Base-by-base conservation (phyloP, 2,113 vertebrate genomes). In the Prochilodus magdalenae region DNA sequence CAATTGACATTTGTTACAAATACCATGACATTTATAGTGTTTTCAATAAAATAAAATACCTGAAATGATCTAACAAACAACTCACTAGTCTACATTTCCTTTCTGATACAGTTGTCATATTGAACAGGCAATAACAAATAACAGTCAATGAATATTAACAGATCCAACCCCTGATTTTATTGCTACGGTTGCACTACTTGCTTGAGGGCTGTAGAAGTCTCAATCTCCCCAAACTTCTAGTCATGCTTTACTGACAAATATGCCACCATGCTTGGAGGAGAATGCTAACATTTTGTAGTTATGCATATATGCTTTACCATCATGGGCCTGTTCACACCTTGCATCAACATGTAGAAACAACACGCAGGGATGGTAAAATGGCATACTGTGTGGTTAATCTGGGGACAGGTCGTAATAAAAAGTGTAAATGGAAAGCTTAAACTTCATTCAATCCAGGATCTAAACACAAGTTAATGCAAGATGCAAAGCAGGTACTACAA, bases 31-130 rank as follows among this genome's bases (percentile, higher is more conserved):
- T 44, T 70, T 22, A 65, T 65, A 70, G 66, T 70, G 66, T 70
- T 70, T 70, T n/a, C 33, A 70, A 24, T 44, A 70, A 70, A 60
- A n/a, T n/a, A n/a, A n/a, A 70, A 24, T 8, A 22, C 5, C 66
- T 44, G 36, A 40, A 70, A 1, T 44, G 0, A 70, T 70, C 36
- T 22, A 5, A 1, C n/a, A 40, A 63, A 30, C 27, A 65, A 69
- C 57, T 24, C 66, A 40, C 66, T 70, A 40, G 13, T 60, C 57
- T 26, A 60, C 57, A 60, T n/a, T 60, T 60, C 57, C n/a, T 44
- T 44, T 70, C 14, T 70, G 66, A 44, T 1, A 44, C 5, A 33
- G 27, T 70, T 36, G 36, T 44, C 33, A 40, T 8, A 55, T 20
- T 60, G 44, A 20, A 70, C 8, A 44, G 5, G 1, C 57, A 60